phyloP scores from a whole-genome alignment of 2,113 vertebrate genomes.

The Sapajus apella region DNA sequence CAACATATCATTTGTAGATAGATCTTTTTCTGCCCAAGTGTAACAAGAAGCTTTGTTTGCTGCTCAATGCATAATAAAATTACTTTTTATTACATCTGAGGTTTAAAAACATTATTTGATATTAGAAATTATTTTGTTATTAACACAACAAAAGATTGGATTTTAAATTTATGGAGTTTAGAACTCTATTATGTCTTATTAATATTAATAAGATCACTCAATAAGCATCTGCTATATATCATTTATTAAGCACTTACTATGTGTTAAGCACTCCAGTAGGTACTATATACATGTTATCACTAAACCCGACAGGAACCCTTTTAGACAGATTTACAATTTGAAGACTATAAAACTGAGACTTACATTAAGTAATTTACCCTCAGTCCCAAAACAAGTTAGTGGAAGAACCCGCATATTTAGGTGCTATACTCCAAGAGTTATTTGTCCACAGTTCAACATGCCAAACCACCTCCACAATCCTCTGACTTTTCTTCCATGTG shows the following conservation, averaged over 20 bases:
- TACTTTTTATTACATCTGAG: not conserved
- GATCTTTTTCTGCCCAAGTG: not conserved
- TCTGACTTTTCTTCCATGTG: not conserved
- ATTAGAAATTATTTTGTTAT: not conserved
- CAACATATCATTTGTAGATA: not conserved
- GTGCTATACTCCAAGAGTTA: not conserved
- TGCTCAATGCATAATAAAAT: not conserved
- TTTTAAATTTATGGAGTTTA: not conserved
- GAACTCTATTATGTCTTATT: not conserved
- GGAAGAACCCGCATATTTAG: not conserved
- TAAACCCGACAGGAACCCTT: not conserved
- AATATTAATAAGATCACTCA: not conserved
- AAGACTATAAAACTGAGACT: not conserved
- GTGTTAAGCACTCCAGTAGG: not conserved
- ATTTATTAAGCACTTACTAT: not conserved
- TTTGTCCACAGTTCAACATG: not conserved
- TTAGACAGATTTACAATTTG: not conserved
- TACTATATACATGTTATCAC: accelerated
- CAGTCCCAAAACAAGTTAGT: not conserved
- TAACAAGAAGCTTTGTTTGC: not conserved
- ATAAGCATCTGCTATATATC: not conserved
- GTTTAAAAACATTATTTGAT: not conserved
- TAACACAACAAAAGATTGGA: not conserved
- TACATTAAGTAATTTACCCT: not conserved
- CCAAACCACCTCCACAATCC: not conserved